A percentile compares a stretch with the other conserved stretches of the same genome.
Conservation (phyloP, 1,140 invertebrate species). For the Phymastichus coffea region DNA sequence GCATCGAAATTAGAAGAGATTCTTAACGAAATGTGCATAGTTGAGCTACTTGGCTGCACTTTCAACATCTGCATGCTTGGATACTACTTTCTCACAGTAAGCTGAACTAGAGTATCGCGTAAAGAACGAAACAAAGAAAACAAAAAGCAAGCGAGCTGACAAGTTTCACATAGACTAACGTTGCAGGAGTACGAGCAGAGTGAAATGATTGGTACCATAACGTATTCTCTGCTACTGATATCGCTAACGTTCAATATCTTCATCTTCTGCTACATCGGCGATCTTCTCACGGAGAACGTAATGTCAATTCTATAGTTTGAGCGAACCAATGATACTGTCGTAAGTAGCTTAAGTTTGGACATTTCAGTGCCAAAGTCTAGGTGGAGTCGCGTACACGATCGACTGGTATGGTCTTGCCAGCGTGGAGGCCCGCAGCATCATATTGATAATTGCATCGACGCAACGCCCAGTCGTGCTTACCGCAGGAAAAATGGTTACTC, state of each 20-base stretch:
- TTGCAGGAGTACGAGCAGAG: not conserved
- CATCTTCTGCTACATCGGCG: constrained; percentile 28
- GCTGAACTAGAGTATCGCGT: too few species aligned
- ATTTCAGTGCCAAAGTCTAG: constrained; percentile 15
- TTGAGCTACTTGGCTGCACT: constrained; percentile 33
- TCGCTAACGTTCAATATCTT: constrained; percentile 27
- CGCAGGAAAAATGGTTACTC: constrained; percentile 31
- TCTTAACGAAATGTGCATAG: constrained; percentile 30
- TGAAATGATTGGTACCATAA: not conserved
- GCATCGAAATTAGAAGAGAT: constrained; percentile 25
- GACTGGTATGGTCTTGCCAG: constrained; percentile 36
- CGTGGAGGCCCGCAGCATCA: constrained; percentile 23
- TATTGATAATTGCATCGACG: constrained; percentile 33
- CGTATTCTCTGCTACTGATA: not conserved
- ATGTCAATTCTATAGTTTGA: too few species aligned
- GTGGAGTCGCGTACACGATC: constrained; percentile 5
- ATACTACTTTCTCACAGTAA: constrained; percentile 29
- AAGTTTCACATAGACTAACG: too few species aligned
- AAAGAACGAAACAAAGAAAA: too few species aligned
- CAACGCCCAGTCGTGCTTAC: constrained; percentile 31
- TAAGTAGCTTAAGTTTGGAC: too few species aligned
- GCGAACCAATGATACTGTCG: too few species aligned
- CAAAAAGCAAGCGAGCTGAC: too few species aligned
- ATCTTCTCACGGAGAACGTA: constrained; percentile 22
- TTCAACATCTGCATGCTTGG: constrained; percentile 32